These are phyloP conservation scores for Sanderia malayensis DNA, from an alignment of 30 jellyfish, hydroid and myxozoan genomes.

Conservation along the genomic window DNA sequence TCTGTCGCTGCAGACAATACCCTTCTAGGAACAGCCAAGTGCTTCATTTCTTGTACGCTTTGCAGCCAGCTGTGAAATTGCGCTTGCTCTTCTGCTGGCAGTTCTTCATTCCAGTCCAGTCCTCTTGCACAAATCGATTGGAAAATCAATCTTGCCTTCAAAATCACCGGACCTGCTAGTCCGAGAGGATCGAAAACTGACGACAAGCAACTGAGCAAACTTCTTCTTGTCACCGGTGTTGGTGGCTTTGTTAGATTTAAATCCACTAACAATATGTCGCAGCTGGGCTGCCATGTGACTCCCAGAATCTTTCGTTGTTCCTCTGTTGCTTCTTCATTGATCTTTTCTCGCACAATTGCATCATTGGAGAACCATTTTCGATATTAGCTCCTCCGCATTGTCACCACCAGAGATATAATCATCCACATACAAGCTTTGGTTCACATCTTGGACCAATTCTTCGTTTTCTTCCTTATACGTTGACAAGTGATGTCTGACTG, in stretches of 20 bases:
- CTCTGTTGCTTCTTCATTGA: too few relatives aligned
- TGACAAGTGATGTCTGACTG: conserved; percentile 18
- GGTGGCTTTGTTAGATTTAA: too few relatives aligned
- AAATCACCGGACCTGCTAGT: conserved; percentile 6
- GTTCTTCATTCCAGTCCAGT: too few relatives aligned
- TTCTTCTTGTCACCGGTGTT: too few relatives aligned
- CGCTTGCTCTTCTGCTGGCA: conserved; percentile 22
- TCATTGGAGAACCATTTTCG: conserved; percentile 35
- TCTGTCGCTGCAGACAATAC: neutral
- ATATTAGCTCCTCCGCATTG: neutral
- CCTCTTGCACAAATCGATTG: too few relatives aligned
- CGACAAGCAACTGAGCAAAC: conserved; percentile 19
- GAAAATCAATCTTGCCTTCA: conserved; percentile 28
- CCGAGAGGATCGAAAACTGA: conserved; percentile 40
- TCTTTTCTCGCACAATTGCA: conserved; percentile 4
- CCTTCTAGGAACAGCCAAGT: conserved; percentile 8
- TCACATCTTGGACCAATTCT: conserved; percentile 36
- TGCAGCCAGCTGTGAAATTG: too few relatives aligned
- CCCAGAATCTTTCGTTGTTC: too few relatives aligned
- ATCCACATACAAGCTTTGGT: conserved; percentile 35
- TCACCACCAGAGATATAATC: conserved; percentile 43
- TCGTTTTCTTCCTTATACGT: neutral
- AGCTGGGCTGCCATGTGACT: too few relatives aligned
- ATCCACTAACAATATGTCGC: neutral
- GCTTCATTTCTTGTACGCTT: conserved; percentile 4